These are phyloP conservation scores for Gallinago stenura DNA, from an alignment of 2,797 vertebrate genomes.

Conservation along the genomic window DNA sequence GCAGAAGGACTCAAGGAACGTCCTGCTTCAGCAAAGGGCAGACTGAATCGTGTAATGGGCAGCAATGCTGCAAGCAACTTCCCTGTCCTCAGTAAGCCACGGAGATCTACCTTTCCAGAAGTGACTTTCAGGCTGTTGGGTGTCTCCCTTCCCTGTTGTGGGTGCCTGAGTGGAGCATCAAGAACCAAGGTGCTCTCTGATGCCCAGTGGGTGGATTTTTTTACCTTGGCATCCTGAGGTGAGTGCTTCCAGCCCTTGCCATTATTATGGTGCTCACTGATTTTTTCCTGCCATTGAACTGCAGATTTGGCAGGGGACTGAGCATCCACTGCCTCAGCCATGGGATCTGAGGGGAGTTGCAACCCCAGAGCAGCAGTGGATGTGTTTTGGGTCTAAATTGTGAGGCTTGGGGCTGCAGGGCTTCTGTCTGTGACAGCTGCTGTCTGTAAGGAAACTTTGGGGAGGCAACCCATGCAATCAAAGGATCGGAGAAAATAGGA, in stretches of 20 bases:
- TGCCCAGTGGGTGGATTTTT: neutral
- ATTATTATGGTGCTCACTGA: neutral
- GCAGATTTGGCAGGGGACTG: neutral
- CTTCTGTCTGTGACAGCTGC: neutral
- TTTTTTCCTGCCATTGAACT: neutral
- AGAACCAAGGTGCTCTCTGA: neutral
- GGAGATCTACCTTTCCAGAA: neutral
- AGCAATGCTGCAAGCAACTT: neutral
- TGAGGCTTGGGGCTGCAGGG: neutral
- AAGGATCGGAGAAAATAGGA: neutral
- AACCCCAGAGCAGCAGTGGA: rapidly evolving
- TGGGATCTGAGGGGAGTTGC: neutral
- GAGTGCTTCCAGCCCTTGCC: rapidly evolving
- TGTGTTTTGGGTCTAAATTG: neutral
- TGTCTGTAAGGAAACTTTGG: neutral
- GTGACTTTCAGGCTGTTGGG: neutral
- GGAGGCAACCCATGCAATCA: neutral
- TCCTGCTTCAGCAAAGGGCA: neutral
- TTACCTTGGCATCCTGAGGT: neutral
- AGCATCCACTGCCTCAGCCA: neutral
- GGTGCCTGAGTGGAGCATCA: neutral
- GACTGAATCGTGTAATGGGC: neutral
- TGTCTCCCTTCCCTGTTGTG: neutral
- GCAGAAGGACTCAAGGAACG: neutral
- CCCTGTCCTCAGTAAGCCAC: neutral